These are phyloP conservation scores for Echinarachnius parma DNA, from an alignment of 53 echinoderm and acorn worm species.

Conservation along the genomic window DNA sequence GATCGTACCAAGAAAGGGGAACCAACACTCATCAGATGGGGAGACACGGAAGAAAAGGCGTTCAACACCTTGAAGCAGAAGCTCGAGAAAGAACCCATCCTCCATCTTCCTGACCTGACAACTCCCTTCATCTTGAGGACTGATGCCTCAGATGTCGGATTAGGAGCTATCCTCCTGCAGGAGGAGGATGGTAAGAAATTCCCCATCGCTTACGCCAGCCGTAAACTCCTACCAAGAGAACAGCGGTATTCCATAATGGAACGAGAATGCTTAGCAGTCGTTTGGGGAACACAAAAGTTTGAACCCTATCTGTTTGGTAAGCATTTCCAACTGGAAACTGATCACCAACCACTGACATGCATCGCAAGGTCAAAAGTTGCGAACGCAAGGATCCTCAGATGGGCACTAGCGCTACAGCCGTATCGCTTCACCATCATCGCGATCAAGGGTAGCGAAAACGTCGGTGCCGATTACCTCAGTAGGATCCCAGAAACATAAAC, in stretches of 20 bases:
- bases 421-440: constrained; percentile 5
- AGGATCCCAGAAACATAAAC: constrained; percentile 20
- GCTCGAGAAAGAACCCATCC: background rate
- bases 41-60: too few relatives aligned
- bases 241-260: constrained; percentile 19
- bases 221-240: constrained; percentile 18
- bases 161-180: constrained; percentile 16
- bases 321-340: constrained; percentile 12
- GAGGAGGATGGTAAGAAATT: constrained; percentile 1
- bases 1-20: too few relatives aligned
- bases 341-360: constrained; percentile 18
- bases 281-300: constrained; percentile 25
- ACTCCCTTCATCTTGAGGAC: constrained; percentile 2
- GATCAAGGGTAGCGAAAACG: constrained; percentile 10
- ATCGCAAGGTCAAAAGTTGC: constrained; percentile 8
- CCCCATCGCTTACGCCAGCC: constrained; percentile 24
- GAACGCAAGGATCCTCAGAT: constrained; percentile 4
- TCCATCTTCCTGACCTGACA: constrained; percentile 2
- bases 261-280: constrained; percentile 4
- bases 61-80: too few relatives aligned
- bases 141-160: constrained; percentile 6
- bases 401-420: constrained; percentile 9
- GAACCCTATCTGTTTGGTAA: constrained; percentile 12
- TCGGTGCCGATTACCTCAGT: constrained; percentile 29
- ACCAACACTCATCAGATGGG: too few relatives aligned